A percentile compares a stretch with the other conserved stretches of the same genome.
Conservation (phyloP, 2,888 invertebrate genomes). For the Lamellibrachia columna region DNA sequence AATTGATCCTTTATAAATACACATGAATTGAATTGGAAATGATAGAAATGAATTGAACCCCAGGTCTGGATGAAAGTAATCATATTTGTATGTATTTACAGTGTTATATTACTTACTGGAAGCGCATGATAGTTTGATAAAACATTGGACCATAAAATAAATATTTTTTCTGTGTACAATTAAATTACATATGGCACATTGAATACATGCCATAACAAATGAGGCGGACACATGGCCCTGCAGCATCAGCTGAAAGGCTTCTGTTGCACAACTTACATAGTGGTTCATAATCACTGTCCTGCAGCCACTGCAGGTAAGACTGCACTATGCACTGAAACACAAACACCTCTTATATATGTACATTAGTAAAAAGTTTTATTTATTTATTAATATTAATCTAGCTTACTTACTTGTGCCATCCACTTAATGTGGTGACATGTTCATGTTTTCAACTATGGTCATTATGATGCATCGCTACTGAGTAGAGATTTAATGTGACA, state of each 20-base stretch:
- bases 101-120: background rate
- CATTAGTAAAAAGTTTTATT: too few species aligned
- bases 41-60: too few species aligned
- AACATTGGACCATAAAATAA: background rate
- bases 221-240: constrained; percentile 73
- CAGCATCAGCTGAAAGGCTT: constrained; percentile 82
- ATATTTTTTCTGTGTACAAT: too few species aligned
- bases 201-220: constrained; percentile 88
- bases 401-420: too few species aligned
- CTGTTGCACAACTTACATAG: constrained; percentile 90
- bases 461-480: too few species aligned
- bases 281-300: constrained; percentile 96
- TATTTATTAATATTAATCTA: too few species aligned
- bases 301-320: constrained; percentile 96
- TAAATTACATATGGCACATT: too few species aligned
- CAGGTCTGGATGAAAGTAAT: background rate
- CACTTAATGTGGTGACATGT: too few species aligned
- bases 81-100: background rate
- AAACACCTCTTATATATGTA: background rate
- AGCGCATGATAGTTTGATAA: background rate
- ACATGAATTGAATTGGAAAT: too few species aligned
- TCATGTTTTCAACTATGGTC: too few species aligned
- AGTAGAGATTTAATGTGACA: too few species aligned
- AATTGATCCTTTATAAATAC: too few species aligned
- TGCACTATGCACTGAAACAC: constrained; percentile 89